Conservation (phyloP, 2,888 invertebrate species). For the Drosophila paramelanica region DNA sequence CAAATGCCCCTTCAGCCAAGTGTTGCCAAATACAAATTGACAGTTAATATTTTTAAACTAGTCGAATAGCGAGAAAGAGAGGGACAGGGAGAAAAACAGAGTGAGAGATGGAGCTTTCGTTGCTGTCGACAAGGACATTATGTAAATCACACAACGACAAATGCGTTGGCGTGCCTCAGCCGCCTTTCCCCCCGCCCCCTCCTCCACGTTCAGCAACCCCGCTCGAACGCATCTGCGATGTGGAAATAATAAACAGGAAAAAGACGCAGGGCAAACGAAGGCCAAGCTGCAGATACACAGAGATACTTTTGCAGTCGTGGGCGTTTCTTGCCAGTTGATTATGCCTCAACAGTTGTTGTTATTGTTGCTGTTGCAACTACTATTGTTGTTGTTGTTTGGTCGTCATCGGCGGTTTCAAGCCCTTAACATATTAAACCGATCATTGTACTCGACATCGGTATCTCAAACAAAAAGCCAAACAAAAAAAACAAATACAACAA, state of each 20-base stretch:
- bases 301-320: constrained; percentile 35
- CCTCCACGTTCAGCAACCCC: background rate
- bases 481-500: constrained; percentile 54
- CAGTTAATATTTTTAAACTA: constrained; percentile 83
- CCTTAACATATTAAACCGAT: constrained; percentile 84
- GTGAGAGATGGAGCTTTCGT: constrained; percentile 21
- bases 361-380: constrained; percentile 22
- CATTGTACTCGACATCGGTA: constrained; percentile 82
- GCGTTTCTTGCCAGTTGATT: constrained; percentile 54
- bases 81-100: background rate
- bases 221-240: constrained; percentile 25
- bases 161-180: constrained; percentile 40
- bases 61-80: constrained; percentile 8
- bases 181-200: background rate
- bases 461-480: constrained; percentile 57
- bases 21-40: constrained; percentile 82
- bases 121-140: constrained; percentile 81
- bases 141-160: constrained; percentile 75
- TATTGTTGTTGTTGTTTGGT: constrained; percentile 20
- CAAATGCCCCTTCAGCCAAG: constrained; percentile 73
- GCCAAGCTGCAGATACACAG: constrained; percentile 47
- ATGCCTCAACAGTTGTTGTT: constrained; percentile 30
- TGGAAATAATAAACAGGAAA: constrained; percentile 74
- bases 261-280: constrained; percentile 53
- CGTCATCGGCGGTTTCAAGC: constrained; percentile 28